phyloP scores from a whole-genome alignment of 2,797 vertebrate species.

The Galaxias olidus region DNA sequence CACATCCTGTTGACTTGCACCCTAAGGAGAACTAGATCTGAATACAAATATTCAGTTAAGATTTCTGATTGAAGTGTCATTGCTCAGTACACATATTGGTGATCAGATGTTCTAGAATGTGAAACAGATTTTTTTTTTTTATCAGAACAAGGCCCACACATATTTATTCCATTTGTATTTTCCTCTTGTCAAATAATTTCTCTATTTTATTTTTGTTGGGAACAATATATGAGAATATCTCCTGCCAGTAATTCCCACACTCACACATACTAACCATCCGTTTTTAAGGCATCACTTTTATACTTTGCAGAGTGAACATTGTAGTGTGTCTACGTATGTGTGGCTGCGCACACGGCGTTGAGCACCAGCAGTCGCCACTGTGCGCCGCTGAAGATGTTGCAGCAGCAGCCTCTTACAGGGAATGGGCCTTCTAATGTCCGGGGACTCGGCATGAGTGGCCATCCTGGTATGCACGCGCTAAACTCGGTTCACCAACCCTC shows the following conservation, averaged over 20 bases:
- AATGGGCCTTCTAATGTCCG: constrained; percentile 78
- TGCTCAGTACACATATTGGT: too few species aligned
- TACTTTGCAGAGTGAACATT: neutral
- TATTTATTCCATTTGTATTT: too few species aligned
- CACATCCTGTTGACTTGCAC: constrained; percentile 80
- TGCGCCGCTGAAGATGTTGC: constrained; percentile 78
- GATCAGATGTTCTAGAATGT: too few species aligned
- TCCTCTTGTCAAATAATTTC: too few species aligned
- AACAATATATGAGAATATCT: too few species aligned
- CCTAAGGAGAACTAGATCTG: constrained; percentile 72
- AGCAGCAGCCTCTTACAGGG: constrained; percentile 81
- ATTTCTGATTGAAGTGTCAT: too few species aligned
- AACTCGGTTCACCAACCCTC: constrained; percentile 70
- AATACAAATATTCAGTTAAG: neutral
- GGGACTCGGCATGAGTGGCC: constrained; percentile 74
- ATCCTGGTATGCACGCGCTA: constrained; percentile 77
- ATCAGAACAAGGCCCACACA: too few species aligned
- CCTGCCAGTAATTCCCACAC: too few species aligned
- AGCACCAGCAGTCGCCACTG: constrained; percentile 71
- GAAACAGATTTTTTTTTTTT: too few species aligned
- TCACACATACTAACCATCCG: too few species aligned
- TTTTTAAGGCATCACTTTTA: too few species aligned
- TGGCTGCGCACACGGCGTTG: constrained; percentile 39
- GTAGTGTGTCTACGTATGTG: constrained; percentile 5
- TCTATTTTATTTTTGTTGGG: too few species aligned